Evolutionary conservation across 2,797 vertebrate species (phyloP).

Genomic region (Hydrolagus colliei): DNA sequence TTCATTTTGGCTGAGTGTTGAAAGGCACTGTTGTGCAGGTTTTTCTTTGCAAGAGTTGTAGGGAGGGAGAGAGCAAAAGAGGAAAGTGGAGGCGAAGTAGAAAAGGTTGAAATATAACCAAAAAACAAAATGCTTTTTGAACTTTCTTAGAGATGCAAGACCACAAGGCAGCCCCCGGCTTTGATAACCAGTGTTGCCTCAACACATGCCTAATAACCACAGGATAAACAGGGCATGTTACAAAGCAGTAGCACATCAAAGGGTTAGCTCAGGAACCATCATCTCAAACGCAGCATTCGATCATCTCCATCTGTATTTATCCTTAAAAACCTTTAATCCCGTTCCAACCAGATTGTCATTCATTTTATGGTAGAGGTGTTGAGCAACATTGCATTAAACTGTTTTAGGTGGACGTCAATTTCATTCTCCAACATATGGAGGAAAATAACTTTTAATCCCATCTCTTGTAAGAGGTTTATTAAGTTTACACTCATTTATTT

Average conservation of each 20-base stretch:
- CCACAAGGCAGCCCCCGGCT: neutral
- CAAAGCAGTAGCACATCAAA: neutral
- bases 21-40: conserved; percentile 17
- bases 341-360: neutral
- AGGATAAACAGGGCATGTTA: neutral
- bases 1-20: conserved; percentile 13
- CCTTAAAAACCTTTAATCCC: neutral
- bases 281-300: neutral
- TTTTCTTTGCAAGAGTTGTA: neutral
- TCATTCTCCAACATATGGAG: neutral
- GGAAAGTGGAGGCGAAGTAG: neutral
- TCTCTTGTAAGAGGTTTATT: neutral
- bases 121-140: neutral
- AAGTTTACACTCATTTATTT: neutral
- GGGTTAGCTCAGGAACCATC: neutral
- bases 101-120: neutral
- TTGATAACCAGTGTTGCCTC: neutral
- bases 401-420: neutral
- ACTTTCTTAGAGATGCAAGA: neutral
- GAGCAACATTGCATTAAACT: neutral
- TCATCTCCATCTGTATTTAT: neutral
- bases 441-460: neutral
- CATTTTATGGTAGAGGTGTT: neutral
- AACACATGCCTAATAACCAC: neutral
- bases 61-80: too few relatives aligned